phyloP scores from a whole-genome alignment of 1,140 invertebrate genomes.

The Tetraneura akinire region DNA sequence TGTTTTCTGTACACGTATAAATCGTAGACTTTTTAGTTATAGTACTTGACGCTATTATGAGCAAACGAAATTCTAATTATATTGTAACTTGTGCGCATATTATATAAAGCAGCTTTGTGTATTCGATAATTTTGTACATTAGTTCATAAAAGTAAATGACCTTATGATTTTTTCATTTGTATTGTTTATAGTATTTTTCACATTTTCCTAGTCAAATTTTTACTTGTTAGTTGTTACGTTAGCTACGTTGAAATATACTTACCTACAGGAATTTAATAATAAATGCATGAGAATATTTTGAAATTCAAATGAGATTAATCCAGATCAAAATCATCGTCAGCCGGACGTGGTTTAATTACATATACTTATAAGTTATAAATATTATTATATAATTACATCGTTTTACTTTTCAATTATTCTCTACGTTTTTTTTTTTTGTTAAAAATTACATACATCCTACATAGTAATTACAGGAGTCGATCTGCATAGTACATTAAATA shows the following conservation, averaged over 20 bases:
- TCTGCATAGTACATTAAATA: too few relatives aligned
- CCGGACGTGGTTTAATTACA: conserved; percentile 21
- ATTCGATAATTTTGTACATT: neutral
- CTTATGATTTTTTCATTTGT: neutral
- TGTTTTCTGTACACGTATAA: neutral
- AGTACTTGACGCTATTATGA: neutral
- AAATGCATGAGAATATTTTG: conserved; percentile 25
- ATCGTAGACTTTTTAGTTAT: neutral
- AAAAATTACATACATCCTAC: neutral
- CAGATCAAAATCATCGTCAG: neutral
- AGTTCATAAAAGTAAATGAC: conserved; percentile 32
- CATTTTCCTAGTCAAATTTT: neutral
- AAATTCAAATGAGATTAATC: conserved; percentile 26
- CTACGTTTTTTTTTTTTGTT: neutral
- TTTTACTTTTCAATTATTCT: conserved; percentile 20
- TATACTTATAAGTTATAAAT: too few relatives aligned
- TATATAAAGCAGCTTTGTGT: neutral
- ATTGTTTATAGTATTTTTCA: neutral
- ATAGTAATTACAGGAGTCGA: too few relatives aligned
- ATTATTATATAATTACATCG: neutral
- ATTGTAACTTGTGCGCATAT: neutral
- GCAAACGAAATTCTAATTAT: conserved; percentile 5
- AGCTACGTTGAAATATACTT: neutral
- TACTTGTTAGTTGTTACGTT: neutral
- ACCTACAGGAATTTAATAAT: too few relatives aligned